These are phyloP conservation scores for Orius laevigatus DNA, from an alignment of 1,140 invertebrate species.

Conservation along the genomic window DNA sequence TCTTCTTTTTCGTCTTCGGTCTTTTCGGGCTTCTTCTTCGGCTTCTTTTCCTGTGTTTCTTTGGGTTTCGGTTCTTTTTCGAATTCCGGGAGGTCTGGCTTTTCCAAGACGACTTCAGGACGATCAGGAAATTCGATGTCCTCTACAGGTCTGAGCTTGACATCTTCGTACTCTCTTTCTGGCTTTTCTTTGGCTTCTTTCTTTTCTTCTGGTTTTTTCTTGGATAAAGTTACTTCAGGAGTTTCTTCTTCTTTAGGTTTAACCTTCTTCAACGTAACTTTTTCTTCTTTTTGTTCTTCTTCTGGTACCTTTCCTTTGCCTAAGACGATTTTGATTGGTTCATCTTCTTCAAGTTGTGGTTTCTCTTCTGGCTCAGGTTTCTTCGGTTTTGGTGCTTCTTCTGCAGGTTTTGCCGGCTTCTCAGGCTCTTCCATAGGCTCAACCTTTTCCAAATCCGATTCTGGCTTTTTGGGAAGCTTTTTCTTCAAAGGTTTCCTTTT, in stretches of 20 bases:
- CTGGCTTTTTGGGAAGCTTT: slow-evolving; percentile 28
- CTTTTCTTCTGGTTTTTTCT: slow-evolving; percentile 23
- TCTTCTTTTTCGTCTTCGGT: slow-evolving; percentile 19
- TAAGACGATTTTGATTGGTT: slow-evolving; percentile 22
- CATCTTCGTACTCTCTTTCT: slow-evolving; percentile 18
- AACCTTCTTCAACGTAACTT: slow-evolving; percentile 15
- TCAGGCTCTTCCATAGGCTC: slow-evolving; percentile 23
- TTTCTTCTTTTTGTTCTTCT: slow-evolving; percentile 16
- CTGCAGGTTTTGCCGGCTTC: slow-evolving; percentile 27
- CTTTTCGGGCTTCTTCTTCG: slow-evolving; percentile 11
- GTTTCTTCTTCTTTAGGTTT: slow-evolving; percentile 19
- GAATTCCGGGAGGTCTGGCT: slow-evolving; percentile 13
- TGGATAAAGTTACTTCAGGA: slow-evolving; percentile 23
- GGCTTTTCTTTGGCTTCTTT: slow-evolving; percentile 19
- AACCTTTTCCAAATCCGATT: slow-evolving; percentile 18
- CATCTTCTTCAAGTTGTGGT: slow-evolving; percentile 10
- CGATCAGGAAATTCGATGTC: slow-evolving; percentile 15
- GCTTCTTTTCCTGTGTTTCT: slow-evolving; percentile 12
- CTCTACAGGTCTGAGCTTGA: slow-evolving; percentile 21
- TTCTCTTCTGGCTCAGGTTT: slow-evolving; percentile 19
- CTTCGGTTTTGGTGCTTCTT: slow-evolving; percentile 20
- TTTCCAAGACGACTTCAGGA: slow-evolving; percentile 2
- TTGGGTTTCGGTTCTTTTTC: slow-evolving; percentile 19
- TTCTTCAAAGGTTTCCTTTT: slow-evolving; percentile 22
- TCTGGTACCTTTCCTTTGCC: slow-evolving; percentile 20